A percentile compares a stretch with the other conserved stretches of the same genome.
phyloP scores from a whole-genome alignment of 1,140 invertebrate genomes.

The Pseudomyrmex flavicornis region DNA sequence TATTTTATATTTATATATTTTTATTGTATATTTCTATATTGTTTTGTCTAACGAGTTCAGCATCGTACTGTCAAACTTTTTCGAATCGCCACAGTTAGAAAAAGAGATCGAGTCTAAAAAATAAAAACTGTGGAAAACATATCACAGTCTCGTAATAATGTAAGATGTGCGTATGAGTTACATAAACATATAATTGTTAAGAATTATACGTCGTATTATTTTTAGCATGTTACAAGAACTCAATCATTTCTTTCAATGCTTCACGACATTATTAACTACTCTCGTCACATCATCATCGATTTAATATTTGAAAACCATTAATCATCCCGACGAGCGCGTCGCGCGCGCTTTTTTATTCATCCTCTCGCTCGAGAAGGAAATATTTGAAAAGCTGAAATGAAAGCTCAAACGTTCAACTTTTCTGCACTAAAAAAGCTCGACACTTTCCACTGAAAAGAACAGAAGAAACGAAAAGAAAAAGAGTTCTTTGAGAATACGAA shows the following conservation, averaged over 20 bases:
- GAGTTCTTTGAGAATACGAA: neutral
- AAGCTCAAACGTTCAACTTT: neutral
- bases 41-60: neutral
- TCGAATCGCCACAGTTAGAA: neutral
- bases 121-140: neutral
- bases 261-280: constrained; percentile 4
- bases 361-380: neutral
- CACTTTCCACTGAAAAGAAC: neutral
- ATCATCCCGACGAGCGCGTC: neutral
- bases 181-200: neutral
- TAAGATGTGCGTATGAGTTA: neutral
- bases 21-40: constrained; percentile 1
- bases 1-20: neutral
- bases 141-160: neutral
- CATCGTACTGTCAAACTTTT: neutral
- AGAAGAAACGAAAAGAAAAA: too few relatives aligned
- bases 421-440: neutral
- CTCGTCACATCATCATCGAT: neutral
- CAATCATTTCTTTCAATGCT: neutral
- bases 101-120: constrained; percentile 14
- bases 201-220: neutral
- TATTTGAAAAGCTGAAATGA: neutral
- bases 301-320: neutral
- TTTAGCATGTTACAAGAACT: neutral
- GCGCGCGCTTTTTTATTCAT: neutral